Percentiles rank a stretch among this genome's conserved stretches.
Evolutionary conservation across 2,113 vertebrate genomes (phyloP).

Genomic region (Tinamus guttatus): DNA sequence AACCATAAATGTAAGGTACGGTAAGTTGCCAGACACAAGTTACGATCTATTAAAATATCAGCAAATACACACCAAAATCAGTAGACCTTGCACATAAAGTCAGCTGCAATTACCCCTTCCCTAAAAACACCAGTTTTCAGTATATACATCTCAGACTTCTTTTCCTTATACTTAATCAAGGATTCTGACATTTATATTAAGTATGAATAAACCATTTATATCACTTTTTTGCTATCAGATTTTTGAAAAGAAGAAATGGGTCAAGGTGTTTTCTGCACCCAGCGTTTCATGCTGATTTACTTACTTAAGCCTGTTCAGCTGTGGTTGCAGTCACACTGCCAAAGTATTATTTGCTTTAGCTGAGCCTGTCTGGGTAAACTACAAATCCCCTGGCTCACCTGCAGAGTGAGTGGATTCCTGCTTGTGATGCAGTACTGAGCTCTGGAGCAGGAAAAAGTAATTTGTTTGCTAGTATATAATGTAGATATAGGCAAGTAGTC

Average conservation of each 20-base stretch:
- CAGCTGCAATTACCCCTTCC: not conserved
- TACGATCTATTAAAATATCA: not conserved
- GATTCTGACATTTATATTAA: not conserved
- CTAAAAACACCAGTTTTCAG: not conserved
- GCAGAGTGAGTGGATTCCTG: not conserved
- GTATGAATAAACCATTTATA: not conserved
- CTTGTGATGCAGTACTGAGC: not conserved
- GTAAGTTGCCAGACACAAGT: not conserved
- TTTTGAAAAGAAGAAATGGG: not conserved
- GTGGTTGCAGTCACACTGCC: not conserved
- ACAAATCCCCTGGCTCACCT: not conserved
- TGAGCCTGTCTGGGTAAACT: constrained; percentile 13
- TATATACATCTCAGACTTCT: not conserved
- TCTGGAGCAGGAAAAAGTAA: not conserved
- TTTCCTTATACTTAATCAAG: not conserved
- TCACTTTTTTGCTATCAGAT: not conserved
- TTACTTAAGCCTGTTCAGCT: not conserved
- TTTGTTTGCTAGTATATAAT: not conserved
- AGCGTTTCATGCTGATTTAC: not conserved
- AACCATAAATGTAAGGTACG: not conserved
- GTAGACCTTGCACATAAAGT: not conserved
- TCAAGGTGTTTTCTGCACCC: not conserved
- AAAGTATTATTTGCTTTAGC: constrained; percentile 19
- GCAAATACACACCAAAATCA: not conserved
- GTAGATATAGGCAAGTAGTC: not conserved